Percentiles rank a stretch among this genome's conserved stretches.
Evolutionary conservation across 2,888 invertebrate genomes (phyloP).

Genomic region (Teleiodes luculella): DNA sequence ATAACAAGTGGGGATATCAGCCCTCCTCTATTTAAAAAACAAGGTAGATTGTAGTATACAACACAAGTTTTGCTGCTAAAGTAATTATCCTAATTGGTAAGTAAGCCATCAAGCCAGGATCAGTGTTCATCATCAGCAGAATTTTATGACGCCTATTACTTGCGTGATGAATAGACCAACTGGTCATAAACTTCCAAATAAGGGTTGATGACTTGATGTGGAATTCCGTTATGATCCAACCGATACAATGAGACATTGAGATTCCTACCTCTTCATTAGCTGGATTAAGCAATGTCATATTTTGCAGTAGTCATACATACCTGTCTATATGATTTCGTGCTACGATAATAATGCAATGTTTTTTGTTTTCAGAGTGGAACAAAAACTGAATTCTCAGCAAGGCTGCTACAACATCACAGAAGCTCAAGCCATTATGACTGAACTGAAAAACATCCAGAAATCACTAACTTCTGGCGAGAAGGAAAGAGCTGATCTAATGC

Average conservation of each 20-base stretch:
- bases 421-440: constrained; percentile 97
- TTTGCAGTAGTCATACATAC: not conserved
- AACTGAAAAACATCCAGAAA: constrained; percentile 94
- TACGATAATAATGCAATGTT: not conserved
- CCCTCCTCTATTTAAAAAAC: too few relatives aligned
- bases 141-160: too few relatives aligned
- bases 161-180: too few relatives aligned
- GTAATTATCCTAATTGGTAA: too few relatives aligned
- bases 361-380: constrained; percentile 86
- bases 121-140: too few relatives aligned
- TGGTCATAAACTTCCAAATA: not conserved
- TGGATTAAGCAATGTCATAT: not conserved
- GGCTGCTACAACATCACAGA: constrained; percentile 95
- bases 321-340: not conserved
- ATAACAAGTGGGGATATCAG: too few relatives aligned
- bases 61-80: too few relatives aligned
- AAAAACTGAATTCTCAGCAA: constrained; percentile 90
- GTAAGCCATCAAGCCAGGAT: too few relatives aligned
- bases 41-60: too few relatives aligned
- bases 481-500: constrained; percentile 96
- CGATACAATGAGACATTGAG: not conserved
- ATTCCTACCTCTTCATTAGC: not conserved
- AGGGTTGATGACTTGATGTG: not conserved
- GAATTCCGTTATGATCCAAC: not conserved
- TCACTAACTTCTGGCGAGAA: constrained; percentile 94